A percentile compares a stretch with the other conserved stretches of the same genome.
phyloP scores from a whole-genome alignment of 1,140 invertebrate genomes.

The Microvelia longipes region DNA sequence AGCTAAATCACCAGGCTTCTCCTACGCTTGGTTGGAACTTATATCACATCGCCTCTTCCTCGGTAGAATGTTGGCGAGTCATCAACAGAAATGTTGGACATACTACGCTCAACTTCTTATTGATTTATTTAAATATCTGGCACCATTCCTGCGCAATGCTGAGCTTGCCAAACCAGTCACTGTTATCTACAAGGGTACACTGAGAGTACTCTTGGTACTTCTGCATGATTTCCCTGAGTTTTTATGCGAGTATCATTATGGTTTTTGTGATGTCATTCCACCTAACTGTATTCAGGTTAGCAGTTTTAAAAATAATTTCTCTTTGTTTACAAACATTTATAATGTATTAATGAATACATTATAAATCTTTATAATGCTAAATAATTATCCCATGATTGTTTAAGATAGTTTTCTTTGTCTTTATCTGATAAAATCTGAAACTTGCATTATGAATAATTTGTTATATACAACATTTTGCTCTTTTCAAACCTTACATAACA shows the following conservation, averaged over 20 bases:
- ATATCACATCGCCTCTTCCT: conserved; percentile 93
- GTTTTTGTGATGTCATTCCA: conserved; percentile 98
- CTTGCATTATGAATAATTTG: too few relatives aligned
- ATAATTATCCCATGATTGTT: too few relatives aligned
- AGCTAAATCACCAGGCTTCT: conserved; percentile 90
- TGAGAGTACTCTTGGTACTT: conserved; percentile 86
- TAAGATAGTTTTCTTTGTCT: not conserved
- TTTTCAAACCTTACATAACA: too few relatives aligned
- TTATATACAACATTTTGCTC: too few relatives aligned
- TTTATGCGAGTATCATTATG: conserved; percentile 95
- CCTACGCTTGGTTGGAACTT: conserved; percentile 95
- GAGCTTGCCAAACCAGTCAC: conserved; percentile 86
- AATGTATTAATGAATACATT: too few relatives aligned
- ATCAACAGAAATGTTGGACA: conserved; percentile 59
- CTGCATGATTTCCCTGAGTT: conserved; percentile 99
- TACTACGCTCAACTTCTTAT: conserved; percentile 83
- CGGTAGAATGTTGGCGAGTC: conserved; percentile 72
- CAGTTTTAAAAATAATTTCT: not conserved
- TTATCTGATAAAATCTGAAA: too few relatives aligned
- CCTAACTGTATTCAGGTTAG: conserved; percentile 85
- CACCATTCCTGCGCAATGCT: conserved; percentile 91
- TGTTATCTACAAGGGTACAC: conserved; percentile 86
- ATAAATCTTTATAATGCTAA: too few relatives aligned
- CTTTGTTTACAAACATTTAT: not conserved
- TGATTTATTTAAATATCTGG: conserved; percentile 90